A percentile compares a stretch with the other conserved stretches of the same genome.
Conservation (phyloP, 64 coral and sea anemone species). For the Porites lutea region DNA sequence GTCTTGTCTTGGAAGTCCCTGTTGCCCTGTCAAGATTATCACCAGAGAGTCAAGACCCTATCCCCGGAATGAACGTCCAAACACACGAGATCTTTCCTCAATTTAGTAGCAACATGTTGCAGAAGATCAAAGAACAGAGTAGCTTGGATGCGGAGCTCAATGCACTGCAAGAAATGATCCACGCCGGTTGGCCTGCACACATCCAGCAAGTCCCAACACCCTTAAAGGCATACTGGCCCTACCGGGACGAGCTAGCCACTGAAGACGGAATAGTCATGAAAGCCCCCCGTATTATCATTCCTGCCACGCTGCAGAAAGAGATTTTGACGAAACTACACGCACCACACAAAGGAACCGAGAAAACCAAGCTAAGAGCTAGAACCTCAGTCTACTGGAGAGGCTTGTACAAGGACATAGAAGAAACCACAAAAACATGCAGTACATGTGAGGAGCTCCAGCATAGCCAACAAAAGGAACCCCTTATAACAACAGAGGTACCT, state of each 20-base stretch:
- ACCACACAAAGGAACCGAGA: conserved; percentile 31
- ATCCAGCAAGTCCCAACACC: conserved; percentile 17
- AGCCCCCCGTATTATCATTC: conserved; percentile 13
- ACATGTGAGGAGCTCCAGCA: conserved; percentile 12
- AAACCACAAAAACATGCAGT: neutral
- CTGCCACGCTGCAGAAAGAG: conserved; percentile 10
- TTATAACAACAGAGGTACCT: conserved; percentile 31
- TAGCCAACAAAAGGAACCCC: conserved; percentile 20
- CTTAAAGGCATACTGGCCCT: neutral
- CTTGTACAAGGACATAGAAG: conserved; percentile 43
- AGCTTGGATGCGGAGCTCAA: conserved; percentile 24
- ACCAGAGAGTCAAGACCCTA: neutral
- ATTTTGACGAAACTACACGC: conserved; percentile 19
- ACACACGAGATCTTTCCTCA: conserved; percentile 31
- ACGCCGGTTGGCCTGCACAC: conserved; percentile 51
- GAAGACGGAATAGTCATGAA: conserved; percentile 1
- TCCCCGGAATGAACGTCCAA: conserved; percentile 34
- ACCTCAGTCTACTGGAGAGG: conserved; percentile 47
- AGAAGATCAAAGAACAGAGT: conserved; percentile 36
- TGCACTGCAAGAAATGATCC: conserved; percentile 47
- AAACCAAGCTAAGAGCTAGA: conserved; percentile 7
- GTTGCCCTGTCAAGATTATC: conserved; percentile 54
- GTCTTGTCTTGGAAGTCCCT: neutral
- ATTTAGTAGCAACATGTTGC: conserved; percentile 19
- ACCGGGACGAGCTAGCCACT: neutral